Base-by-base conservation (phyloP, 2,888 invertebrate genomes). In the Resseliella maxima region DNA sequence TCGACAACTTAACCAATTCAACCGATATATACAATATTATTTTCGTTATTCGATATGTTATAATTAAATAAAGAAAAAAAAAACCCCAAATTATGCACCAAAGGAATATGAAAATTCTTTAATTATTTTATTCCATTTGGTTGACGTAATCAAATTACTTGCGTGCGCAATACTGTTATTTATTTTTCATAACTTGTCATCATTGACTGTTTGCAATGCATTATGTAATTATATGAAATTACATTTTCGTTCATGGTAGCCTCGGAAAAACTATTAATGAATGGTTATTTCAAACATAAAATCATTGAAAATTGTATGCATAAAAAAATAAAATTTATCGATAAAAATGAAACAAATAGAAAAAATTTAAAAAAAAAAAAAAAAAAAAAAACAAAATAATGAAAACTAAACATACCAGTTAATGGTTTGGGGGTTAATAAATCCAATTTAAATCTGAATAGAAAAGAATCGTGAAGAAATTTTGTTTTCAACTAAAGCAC, bases 81-180 rank as follows among this genome's bases (percentile, higher is more conserved):
- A n/a, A n/a, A 35, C 72, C 31, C 6, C 72, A 72, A 72, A 72
- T 31, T 31, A 35, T 15, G n/a, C 31, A 59, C 5, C 15, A 72
- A 31, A 35, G 2, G 72, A 6, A 72, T 0, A 72, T 31, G 15
- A 35, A 72, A 72, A 12, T 31, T 8, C 35, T 72, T 35, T 31
- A 72, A 72, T 72, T 72, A 72, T 72, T 72, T 72, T 31, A 72
- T 72, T 72, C 31, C 72, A 72, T 72, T 72, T 72, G 72, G 31
- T 72, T 15, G 31, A 72, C n/a, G 15, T 31, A 31, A 31, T 72
- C 31, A n/a, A 27, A 27, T 59, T 59, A 59, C 27, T n/a, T n/a
- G n/a, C n/a, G n/a, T n/a, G n/a, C n/a, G n/a, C 59, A n/a, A 24
- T 5, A 15, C 50, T 18, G 15, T 50, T 3, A n/a, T n/a, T 10